phyloP scores from a whole-genome alignment of 2,113 vertebrate genomes.

The Meleagris gallopavo region DNA sequence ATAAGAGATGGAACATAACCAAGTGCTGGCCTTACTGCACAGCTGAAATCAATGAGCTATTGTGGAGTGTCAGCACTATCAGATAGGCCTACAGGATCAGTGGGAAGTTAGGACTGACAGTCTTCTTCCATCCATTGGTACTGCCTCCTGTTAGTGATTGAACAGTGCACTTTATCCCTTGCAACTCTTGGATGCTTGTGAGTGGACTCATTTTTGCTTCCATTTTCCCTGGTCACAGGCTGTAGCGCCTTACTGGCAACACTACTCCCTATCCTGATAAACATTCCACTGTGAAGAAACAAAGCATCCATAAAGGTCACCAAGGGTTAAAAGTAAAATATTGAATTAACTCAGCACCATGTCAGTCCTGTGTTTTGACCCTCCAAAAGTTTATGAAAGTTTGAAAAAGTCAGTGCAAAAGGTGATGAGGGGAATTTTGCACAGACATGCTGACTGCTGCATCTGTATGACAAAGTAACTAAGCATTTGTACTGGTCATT shows the following conservation, averaged over 20 bases:
- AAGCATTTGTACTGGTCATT: not conserved
- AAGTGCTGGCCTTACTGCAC: not conserved
- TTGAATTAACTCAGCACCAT: not conserved
- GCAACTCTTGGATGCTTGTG: not conserved
- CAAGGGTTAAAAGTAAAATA: not conserved
- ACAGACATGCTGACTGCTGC: not conserved
- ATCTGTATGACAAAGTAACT: not conserved
- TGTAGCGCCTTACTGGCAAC: not conserved
- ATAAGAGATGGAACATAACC: not conserved
- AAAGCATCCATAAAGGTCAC: not conserved
- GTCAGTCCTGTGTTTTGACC: not conserved
- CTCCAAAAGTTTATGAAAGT: not conserved
- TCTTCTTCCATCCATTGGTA: not conserved
- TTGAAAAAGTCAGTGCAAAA: not conserved
- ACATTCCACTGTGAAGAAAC: not conserved
- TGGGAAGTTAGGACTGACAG: not conserved
- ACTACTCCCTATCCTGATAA: not conserved
- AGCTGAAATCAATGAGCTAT: not conserved
- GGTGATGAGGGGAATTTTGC: not conserved
- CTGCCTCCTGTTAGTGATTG: not conserved
- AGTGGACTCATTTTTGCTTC: not conserved
- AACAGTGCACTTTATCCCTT: not conserved
- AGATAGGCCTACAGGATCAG: not conserved
- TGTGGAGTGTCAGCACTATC: not conserved
- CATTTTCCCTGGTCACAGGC: not conserved